A percentile compares a stretch with the other conserved stretches of the same genome.
These are phyloP conservation scores for Falco biarmicus DNA, from an alignment of 2,797 vertebrate genomes.

Conservation along the genomic window DNA sequence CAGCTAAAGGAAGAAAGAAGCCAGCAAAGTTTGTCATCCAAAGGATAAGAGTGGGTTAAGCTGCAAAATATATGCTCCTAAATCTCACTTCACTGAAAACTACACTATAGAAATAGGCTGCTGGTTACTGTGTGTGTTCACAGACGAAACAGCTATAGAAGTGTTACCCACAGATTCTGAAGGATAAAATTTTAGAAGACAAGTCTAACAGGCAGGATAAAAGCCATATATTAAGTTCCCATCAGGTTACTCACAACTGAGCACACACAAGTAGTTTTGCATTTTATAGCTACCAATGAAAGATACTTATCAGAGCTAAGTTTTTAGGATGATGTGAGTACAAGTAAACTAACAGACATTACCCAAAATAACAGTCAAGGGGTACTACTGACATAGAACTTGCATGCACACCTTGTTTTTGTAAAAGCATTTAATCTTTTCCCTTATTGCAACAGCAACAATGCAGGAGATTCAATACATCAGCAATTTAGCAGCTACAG, in stretches of 20 bases:
- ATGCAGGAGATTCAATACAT: not conserved
- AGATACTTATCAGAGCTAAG: not conserved
- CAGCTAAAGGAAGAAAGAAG: conserved; percentile 75
- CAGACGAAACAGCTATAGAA: not conserved
- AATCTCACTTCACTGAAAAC: not conserved
- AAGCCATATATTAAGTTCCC: not conserved
- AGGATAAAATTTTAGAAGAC: not conserved
- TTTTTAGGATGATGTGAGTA: not conserved
- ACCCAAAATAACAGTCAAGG: not conserved
- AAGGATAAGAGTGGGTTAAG: not conserved
- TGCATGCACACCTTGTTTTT: not conserved
- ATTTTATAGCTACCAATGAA: not conserved
- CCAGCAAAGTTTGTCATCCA: conserved; percentile 59
- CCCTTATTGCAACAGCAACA: not conserved
- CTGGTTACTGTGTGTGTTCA: not conserved
- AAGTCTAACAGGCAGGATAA: not conserved
- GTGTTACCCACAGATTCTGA: not conserved
- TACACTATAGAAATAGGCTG: not conserved
- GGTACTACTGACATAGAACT: not conserved
- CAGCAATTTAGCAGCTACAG: not conserved
- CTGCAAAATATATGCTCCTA: conserved; percentile 2
- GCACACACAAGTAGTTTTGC: not conserved
- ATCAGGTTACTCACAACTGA: not conserved
- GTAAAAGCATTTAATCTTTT: not conserved
- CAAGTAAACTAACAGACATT: not conserved